Percentiles rank a stretch among this genome's conserved stretches.
Conservation (phyloP, 2,888 invertebrate genomes). For the Melanotus villosus region DNA sequence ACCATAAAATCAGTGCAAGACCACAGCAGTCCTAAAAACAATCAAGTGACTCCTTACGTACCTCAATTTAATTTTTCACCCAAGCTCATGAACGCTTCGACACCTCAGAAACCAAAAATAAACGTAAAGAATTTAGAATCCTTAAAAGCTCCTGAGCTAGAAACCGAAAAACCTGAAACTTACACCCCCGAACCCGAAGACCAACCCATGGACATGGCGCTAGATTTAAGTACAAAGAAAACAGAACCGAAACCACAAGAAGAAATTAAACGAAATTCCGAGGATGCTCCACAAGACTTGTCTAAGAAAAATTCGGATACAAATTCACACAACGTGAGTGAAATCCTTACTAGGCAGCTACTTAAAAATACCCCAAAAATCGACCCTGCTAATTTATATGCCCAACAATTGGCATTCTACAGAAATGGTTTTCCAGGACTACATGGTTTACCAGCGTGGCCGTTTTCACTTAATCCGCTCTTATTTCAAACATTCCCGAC, state of each 20-base stretch:
- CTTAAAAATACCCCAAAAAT: conserved; percentile 76
- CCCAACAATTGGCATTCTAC: conserved; percentile 75
- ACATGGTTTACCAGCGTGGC: conserved; percentile 63
- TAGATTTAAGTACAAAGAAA: conserved; percentile 87
- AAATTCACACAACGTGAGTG: conserved; percentile 55
- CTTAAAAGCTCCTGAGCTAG: conserved; percentile 72
- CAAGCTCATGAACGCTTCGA: conserved; percentile 55
- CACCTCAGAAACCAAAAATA: conserved; percentile 61
- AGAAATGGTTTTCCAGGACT: conserved; percentile 67
- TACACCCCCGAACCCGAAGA: conserved; percentile 56
- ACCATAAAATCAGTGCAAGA: conserved; percentile 58
- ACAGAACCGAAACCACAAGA: conserved; percentile 56
- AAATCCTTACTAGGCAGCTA: conserved; percentile 78
- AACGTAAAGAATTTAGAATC: conserved; percentile 75
- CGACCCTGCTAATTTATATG: conserved; percentile 74
- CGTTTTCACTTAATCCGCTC: conserved; percentile 77
- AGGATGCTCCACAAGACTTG: conserved; percentile 68
- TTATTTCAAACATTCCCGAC: conserved; percentile 73
- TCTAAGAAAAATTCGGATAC: conserved; percentile 67
- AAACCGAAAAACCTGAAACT: conserved; percentile 61
- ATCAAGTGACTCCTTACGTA: conserved; percentile 52
- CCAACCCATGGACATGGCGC: conserved; percentile 70
- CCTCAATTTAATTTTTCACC: conserved; percentile 56
- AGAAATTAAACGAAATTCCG: conserved; percentile 51
- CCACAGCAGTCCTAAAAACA: conserved; percentile 50